These are phyloP conservation scores for Eremophila alpestris DNA, from an alignment of 2,797 vertebrate species.

Conservation along the genomic window DNA sequence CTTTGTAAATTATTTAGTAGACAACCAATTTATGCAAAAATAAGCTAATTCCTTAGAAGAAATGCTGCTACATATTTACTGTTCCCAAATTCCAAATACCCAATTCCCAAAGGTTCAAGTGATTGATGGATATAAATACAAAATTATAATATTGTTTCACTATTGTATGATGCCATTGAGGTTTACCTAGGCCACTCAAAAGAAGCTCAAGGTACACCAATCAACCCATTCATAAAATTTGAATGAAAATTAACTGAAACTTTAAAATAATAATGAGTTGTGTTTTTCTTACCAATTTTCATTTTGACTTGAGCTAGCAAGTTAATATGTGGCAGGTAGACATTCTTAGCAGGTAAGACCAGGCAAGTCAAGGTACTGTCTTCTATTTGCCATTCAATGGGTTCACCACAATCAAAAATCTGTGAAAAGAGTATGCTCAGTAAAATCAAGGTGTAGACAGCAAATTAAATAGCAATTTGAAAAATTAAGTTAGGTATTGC, in stretches of 20 bases:
- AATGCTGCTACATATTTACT: background rate
- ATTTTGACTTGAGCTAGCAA: constrained; percentile 84
- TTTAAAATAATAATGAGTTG: background rate
- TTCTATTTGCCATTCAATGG: constrained; percentile 65
- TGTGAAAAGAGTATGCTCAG: constrained; percentile 50
- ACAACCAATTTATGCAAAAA: background rate
- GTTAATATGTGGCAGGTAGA: constrained; percentile 86
- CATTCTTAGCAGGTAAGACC: constrained; percentile 78
- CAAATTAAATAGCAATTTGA: background rate
- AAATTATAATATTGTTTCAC: background rate
- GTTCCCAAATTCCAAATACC: background rate
- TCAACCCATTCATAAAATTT: background rate
- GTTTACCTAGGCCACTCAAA: background rate
- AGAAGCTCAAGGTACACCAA: background rate
- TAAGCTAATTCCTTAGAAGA: background rate
- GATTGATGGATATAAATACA: background rate
- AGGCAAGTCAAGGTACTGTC: constrained; percentile 65
- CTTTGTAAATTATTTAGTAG: background rate
- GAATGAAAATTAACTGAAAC: background rate
- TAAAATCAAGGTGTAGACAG: background rate
- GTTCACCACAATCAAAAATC: constrained; percentile 83
- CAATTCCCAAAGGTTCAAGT: background rate
- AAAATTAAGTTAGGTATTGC: background rate
- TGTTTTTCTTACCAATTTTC: constrained; percentile 81
- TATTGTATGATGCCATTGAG: background rate